Evolutionary conservation across 2,888 invertebrate species (phyloP).

Genomic region (Zele albiditarsus): DNA sequence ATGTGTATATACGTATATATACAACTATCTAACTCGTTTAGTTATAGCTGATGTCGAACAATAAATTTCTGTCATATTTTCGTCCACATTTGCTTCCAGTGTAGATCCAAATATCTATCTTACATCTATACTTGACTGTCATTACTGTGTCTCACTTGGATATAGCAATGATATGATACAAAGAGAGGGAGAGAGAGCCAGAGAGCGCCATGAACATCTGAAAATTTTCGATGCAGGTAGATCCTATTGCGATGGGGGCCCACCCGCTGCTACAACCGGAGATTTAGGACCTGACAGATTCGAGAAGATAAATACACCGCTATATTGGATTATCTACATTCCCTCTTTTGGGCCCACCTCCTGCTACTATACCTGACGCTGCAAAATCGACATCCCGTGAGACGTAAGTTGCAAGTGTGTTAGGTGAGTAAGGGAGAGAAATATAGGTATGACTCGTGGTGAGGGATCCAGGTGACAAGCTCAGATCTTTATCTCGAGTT

Average conservation of each 20-base stretch:
- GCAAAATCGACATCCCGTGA: conserved; percentile 43
- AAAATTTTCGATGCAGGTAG: conserved; percentile 23
- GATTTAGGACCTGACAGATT: conserved; percentile 55
- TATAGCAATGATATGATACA: neutral
- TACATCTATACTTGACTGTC: conserved; percentile 1
- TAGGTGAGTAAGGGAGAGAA: neutral
- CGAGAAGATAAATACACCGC: conserved; percentile 56
- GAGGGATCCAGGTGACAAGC: conserved; percentile 52
- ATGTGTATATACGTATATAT: conserved; percentile 1
- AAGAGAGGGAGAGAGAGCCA: neutral
- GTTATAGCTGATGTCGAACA: conserved; percentile 34
- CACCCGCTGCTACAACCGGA: conserved; percentile 52
- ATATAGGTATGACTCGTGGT: neutral
- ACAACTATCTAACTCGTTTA: conserved; percentile 12
- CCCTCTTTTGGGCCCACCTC: conserved; percentile 33
- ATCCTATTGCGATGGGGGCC: conserved; percentile 43
- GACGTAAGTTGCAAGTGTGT: conserved; percentile 18
- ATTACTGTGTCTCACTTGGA: conserved; percentile 17
- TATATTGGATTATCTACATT: conserved; percentile 56
- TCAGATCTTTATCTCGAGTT: conserved; percentile 52
- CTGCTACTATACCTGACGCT: conserved; percentile 46
- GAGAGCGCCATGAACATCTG: conserved; percentile 21
- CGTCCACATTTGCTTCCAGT: conserved; percentile 35
- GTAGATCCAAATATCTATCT: conserved; percentile 15
- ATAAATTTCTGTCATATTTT: conserved; percentile 50